Base-by-base conservation (phyloP, 2,888 invertebrate species). In the Seira musarum region DNA sequence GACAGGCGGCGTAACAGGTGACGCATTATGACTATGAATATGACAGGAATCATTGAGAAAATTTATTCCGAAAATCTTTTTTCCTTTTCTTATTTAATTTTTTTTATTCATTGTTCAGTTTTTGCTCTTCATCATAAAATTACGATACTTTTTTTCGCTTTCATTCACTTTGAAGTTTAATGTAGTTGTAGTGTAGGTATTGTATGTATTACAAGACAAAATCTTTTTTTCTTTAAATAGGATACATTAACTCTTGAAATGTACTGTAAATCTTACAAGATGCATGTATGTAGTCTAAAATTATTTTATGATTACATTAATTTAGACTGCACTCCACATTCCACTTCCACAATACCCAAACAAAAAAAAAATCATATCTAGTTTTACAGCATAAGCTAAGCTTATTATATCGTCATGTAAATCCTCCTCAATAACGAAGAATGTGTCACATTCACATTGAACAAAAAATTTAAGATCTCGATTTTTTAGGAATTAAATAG, bases 51-150 rank as follows among this genome's bases (percentile, higher is more conserved):
- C 8, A 8, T 30, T 30, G 8, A 30, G 8, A 30, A 30, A 30
- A 30, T 30, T 5, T 5, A 30, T 30, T 2, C 30, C 30, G 30
- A 30, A 30, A 30, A 30, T 30, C 3, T 30, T 30, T 30, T 30
- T 8, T 30, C 30, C 21, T 73, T 53, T 66, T 73, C 61, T 13
- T 30, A 2, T 40, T 63, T 72, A 30, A 71, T 70, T 57, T 53
- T 35, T 73, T 65, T 73, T 72, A 24, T 6, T 30, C 30, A 60
- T 70, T 71, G 17, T 57, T 70, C 21, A 70, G 24, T 72, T 64
- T 46, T 73, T 66, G 53, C 49, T 73, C 49, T 66, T 73, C 73
- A 64, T 73, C 53, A 73, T 73, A 73, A 73, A 73, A 73, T 73
- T 74, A 74, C 66, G 73, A 57, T 73, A 73, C 57, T 30, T 73